Evolutionary conservation across 2,888 invertebrate species (phyloP), one percentile per base, ranked within the genome.

Genomic region (Mythimna loreyi): DNA sequence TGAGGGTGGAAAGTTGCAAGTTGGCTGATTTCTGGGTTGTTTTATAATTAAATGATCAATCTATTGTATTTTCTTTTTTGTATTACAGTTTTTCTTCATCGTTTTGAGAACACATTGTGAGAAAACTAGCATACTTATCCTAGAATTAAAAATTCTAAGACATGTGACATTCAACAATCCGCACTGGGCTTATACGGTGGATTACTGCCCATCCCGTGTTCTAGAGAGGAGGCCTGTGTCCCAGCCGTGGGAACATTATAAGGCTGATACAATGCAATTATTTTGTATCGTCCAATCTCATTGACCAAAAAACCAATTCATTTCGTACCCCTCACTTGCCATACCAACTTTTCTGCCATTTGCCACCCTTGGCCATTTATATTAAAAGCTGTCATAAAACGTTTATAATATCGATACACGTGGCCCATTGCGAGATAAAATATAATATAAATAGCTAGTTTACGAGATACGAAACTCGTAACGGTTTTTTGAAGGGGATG

Each of bases 341-440:
- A 63, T 47, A 75, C 28, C 59, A 80, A 78, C 69, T 81, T 82
- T 77, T 72, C 53, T 69, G 68, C 67, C 79, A 80, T 80, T 81
- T 78, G 75, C 80, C 86, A 86, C 87, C 88, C 89, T 81, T 8
- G 82, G 52, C 68, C 58, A 73, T 73, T 73, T 85, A 84, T 85
- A 72, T 82, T 86, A 85, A 82, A 86, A 85, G 83, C 78, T 83
- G 72, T 84, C 86, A 88, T 90, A 88, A 90, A 89, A 87, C 85
- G 84, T 85, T 90, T 87, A 85, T 86, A 87, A 84, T 84, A 88
- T 86, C 84, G 86, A 85, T 83, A 81, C 84, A 85, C 84, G 84
- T 83, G 85, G 76, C 75, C 83, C 81, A 86, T 86, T 79, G 75
- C 55, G 40, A 64, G 80, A 75, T 71, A 68, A 64, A 68, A 66